Conservation (phyloP, 2,113 vertebrate genomes). For the Protobothrops mucrosquamatus region DNA sequence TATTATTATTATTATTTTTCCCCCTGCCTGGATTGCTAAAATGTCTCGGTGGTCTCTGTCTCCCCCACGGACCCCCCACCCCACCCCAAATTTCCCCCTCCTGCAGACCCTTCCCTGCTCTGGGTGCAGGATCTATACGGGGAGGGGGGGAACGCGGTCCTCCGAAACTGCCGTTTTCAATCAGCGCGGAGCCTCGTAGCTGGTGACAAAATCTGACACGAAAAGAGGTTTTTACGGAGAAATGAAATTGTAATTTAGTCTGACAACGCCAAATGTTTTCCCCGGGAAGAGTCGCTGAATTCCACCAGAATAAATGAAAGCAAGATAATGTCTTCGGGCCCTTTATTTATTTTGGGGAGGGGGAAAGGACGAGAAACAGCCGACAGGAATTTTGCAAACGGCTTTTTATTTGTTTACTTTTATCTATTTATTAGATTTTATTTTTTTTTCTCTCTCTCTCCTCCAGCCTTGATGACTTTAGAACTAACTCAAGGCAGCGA, state of each 20-base stretch:
- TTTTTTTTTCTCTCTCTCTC: no score
- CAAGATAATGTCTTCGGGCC: background rate
- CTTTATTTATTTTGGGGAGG: background rate
- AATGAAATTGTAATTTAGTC: conserved; percentile 33
- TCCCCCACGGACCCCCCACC: no score
- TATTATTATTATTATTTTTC: background rate
- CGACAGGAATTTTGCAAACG: no score
- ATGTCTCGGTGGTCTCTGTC: background rate
- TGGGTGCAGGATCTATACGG: background rate
- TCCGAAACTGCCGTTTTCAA: conserved; percentile 2
- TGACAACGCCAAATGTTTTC: conserved; percentile 34
- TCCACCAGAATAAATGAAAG: background rate
- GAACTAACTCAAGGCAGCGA: no score
- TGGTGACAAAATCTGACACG: conserved; percentile 12
- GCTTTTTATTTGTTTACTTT: no score
- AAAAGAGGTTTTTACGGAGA: conserved; percentile 5
- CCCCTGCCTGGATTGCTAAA: background rate
- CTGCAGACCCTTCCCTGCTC: background rate
- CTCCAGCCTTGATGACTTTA: no score
- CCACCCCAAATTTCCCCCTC: rapidly evolving
- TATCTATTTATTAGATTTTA: no score
- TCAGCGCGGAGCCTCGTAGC: background rate
- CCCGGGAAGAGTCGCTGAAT: background rate
- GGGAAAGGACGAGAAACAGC: no score
- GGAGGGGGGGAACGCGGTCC: background rate